phyloP scores from a whole-genome alignment of 2,888 invertebrate species.

The Baronia brevicornis region DNA sequence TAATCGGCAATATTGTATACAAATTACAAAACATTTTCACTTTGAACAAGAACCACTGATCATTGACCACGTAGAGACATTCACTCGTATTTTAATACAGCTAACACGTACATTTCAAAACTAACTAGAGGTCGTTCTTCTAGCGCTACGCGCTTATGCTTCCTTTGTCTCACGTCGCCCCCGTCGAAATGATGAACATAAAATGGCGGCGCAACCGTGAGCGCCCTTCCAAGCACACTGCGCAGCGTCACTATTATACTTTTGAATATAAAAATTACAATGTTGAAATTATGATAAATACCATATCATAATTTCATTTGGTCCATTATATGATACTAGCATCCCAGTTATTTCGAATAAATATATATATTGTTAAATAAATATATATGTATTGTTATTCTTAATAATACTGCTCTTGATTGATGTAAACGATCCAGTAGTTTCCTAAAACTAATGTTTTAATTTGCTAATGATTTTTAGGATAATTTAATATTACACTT shows the following conservation, averaged over 20 bases:
- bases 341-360: no score
- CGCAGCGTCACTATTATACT: neutral
- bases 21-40: no score
- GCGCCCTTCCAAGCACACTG: slow-evolving; percentile 8
- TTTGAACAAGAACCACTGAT: no score
- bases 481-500: neutral
- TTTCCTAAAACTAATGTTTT: no score
- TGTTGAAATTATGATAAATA: neutral
- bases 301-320: neutral
- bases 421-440: no score
- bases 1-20: no score
- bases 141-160: slow-evolving; percentile 25
- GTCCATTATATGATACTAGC: no score
- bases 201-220: slow-evolving; percentile 39
- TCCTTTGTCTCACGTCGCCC: slow-evolving; percentile 23
- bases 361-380: slow-evolving; percentile 5
- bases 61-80: no score
- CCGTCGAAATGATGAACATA: slow-evolving; percentile 25
- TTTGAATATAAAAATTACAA: neutral
- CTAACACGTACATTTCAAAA: slow-evolving; percentile 8
- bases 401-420: no score
- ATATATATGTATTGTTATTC: no score
- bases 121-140: slow-evolving; percentile 14
- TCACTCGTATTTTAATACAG: slow-evolving; percentile 5
- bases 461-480: no score